phyloP scores from a whole-genome alignment of 2,888 invertebrate genomes.

The Ormia ochracea region DNA sequence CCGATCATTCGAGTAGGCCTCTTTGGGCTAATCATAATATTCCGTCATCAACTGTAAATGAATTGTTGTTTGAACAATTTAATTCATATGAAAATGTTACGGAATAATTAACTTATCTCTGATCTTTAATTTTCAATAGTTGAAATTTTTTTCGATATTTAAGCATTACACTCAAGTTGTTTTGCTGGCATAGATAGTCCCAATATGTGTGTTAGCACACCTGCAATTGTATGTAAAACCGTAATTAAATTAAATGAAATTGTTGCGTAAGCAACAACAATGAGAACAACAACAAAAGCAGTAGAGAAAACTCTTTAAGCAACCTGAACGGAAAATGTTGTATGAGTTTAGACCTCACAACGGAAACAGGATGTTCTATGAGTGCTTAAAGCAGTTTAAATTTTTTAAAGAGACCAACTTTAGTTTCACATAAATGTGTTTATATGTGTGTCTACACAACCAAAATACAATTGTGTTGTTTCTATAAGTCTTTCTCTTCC shows the following conservation, averaged over 20 bases:
- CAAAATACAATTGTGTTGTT: conserved; percentile 7
- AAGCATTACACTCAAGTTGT: too few relatives aligned
- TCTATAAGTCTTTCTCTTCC: neutral
- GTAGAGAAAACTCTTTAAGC: neutral
- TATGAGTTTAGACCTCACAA: conserved; percentile 50
- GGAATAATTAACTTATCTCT: too few relatives aligned
- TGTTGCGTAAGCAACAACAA: neutral
- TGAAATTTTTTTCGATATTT: too few relatives aligned
- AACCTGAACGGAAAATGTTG: conserved; percentile 7
- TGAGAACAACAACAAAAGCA: neutral
- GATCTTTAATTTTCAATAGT: too few relatives aligned
- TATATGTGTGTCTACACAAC: neutral
- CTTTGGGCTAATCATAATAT: too few relatives aligned
- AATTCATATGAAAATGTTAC: too few relatives aligned
- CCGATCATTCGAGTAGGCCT: too few relatives aligned
- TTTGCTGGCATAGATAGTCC: too few relatives aligned
- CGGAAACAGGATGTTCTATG: conserved; percentile 51
- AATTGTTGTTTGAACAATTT: too few relatives aligned
- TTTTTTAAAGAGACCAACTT: neutral
- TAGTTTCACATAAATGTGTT: neutral
- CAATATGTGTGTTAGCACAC: neutral
- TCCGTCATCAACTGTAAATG: too few relatives aligned
- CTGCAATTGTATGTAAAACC: neutral
- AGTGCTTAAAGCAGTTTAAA: conserved; percentile 44
- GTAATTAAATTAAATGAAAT: neutral